Percentiles rank a stretch among this genome's conserved stretches.
These are phyloP conservation scores for Caenorhabditis macrosperma DNA, from an alignment of 2,888 invertebrate genomes.

Conservation along the genomic window DNA sequence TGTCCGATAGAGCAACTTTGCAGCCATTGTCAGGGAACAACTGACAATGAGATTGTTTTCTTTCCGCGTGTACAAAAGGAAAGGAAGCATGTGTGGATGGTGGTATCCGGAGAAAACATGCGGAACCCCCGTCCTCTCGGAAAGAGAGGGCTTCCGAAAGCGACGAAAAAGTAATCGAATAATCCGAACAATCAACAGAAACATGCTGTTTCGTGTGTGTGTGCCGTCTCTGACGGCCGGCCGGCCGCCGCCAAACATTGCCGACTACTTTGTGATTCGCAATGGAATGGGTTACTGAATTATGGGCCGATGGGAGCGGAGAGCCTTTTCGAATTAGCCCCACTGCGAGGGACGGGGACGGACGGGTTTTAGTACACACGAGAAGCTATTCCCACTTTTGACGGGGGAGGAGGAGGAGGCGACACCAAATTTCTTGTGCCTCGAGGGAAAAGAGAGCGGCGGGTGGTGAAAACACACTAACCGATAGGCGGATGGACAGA, in stretches of 20 bases:
- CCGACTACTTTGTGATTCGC: slow-evolving; percentile 5
- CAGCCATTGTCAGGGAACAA: no score
- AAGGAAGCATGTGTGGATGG: no score
- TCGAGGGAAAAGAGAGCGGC: slow-evolving; percentile 12
- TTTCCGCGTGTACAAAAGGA: no score
- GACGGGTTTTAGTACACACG: slow-evolving; percentile 19
- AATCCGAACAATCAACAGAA: slow-evolving; percentile 50
- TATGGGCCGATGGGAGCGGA: slow-evolving; percentile 10
- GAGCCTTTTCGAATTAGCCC: not conserved
- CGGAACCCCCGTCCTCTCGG: no score
- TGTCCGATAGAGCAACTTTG: no score
- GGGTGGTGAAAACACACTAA: slow-evolving; percentile 16
- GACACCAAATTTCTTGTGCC: slow-evolving; percentile 25
- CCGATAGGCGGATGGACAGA: no score
- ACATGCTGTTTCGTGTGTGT: slow-evolving; percentile 25
- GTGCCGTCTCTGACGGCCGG: not conserved
- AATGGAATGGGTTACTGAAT: slow-evolving; percentile 23
- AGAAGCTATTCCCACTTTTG: slow-evolving; percentile 18
- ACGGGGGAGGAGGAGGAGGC: slow-evolving; percentile 31
- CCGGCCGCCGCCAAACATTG: slow-evolving; percentile 11
- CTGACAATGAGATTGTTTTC: no score
- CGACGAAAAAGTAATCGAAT: slow-evolving; percentile 39
- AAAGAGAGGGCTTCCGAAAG: no score
- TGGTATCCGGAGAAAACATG: no score
- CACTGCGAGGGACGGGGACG: not conserved